These are phyloP conservation scores for Heterohyrax brucei DNA, from an alignment of 2,797 vertebrate species.

Conservation along the genomic window DNA sequence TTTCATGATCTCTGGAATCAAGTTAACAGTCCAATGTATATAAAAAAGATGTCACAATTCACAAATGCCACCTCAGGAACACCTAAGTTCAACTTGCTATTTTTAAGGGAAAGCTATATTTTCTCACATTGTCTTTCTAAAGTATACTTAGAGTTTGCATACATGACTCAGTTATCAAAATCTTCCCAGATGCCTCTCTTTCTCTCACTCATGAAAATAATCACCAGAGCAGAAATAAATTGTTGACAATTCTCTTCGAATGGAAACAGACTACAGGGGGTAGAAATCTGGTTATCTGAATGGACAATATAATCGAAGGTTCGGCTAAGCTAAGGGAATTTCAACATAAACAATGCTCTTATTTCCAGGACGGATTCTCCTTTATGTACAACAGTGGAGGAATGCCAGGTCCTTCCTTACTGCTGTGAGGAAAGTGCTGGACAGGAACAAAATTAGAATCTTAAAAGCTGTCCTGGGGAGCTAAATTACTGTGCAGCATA, in stretches of 20 bases:
- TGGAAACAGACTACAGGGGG: conserved; percentile 86
- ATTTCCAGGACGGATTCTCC: conserved; percentile 76
- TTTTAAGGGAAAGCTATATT: conserved; percentile 52
- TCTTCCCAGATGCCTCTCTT: conserved; percentile 68
- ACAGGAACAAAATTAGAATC: conserved; percentile 89
- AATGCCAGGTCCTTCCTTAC: conserved; percentile 79
- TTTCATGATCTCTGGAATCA: conserved; percentile 22
- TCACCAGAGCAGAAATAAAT: conserved; percentile 86
- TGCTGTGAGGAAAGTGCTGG: conserved; percentile 85
- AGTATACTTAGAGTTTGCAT: conserved; percentile 69
- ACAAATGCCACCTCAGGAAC: conserved; percentile 11
- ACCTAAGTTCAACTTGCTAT: conserved; percentile 57
- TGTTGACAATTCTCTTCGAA: conserved; percentile 85
- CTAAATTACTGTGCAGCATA: conserved; percentile 84
- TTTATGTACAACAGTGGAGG: conserved; percentile 81
- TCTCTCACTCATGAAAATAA: conserved; percentile 81
- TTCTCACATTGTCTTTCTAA: conserved; percentile 57
- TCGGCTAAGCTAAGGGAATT: conserved; percentile 83
- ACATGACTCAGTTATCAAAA: conserved; percentile 82
- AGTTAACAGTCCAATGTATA: conserved; percentile 57
- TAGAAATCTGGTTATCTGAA: conserved; percentile 87
- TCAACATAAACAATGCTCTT: conserved; percentile 85
- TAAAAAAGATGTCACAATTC: conserved; percentile 49
- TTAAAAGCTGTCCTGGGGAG: conserved; percentile 87
- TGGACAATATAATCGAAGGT: conserved; percentile 84